Conservation (phyloP, 2,797 vertebrate species). For the Otus scops region DNA sequence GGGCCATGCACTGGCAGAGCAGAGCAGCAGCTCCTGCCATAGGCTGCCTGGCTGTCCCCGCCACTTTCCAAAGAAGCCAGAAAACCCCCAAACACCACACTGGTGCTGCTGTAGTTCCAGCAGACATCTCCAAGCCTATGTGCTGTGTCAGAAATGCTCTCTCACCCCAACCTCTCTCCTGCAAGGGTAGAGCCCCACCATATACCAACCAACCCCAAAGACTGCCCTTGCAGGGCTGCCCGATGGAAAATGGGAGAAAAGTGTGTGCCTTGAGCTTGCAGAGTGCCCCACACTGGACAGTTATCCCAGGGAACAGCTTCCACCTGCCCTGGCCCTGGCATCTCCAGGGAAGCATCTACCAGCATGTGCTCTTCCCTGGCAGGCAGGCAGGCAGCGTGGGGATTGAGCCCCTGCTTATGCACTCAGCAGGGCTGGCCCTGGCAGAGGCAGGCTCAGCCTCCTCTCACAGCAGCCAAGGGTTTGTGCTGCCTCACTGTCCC, state of each 20-base stretch:
- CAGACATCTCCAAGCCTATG: neutral
- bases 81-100: neutral
- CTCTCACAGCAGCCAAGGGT: neutral
- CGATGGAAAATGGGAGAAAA: neutral
- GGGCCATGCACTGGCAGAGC: fast-evolving
- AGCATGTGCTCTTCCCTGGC: neutral
- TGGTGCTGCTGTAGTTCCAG: neutral
- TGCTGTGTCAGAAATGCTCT: neutral
- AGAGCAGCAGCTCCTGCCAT: neutral
- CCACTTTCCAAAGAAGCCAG: neutral
- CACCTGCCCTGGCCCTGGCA: neutral
- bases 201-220: neutral
- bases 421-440: neutral
- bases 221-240: neutral
- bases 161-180: neutral
- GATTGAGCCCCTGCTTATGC: neutral
- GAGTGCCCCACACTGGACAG: neutral
- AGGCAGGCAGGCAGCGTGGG: neutral
- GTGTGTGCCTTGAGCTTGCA: neutral
- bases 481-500: neutral
- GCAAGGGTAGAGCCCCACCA: neutral
- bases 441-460: neutral
- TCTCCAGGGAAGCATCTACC: neutral
- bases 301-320: fast-evolving
- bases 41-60: neutral